Conservation (phyloP, 2,888 invertebrate genomes). For the Halictus ligatus region DNA sequence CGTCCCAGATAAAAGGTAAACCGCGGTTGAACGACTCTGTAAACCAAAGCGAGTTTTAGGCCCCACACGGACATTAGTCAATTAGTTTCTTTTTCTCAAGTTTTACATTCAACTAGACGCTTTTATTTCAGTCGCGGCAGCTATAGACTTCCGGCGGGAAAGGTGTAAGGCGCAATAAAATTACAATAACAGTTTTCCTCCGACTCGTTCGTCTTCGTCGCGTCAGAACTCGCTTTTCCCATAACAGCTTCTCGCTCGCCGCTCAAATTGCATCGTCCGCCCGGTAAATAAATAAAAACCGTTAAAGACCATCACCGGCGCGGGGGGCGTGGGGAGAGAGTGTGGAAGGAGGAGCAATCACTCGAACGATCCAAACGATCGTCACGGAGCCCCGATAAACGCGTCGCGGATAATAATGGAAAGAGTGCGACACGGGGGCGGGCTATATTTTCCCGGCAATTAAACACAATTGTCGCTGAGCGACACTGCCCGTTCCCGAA, state of each 20-base stretch:
- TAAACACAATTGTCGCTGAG: conserved; percentile 66
- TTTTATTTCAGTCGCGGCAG: not conserved
- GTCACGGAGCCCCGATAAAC: conserved; percentile 8
- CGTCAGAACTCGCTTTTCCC: not conserved
- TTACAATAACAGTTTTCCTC: not conserved
- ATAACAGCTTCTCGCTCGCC: not conserved
- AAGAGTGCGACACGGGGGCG: not conserved
- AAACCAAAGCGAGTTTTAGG: no score
- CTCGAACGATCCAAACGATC: not conserved
- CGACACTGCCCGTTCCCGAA: conserved; percentile 46
- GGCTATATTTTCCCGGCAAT: conserved; percentile 57
- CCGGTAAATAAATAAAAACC: conserved; percentile 4
- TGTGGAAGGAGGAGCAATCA: not conserved
- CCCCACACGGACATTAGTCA: no score
- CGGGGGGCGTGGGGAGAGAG: no score
- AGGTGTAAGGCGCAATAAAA: not conserved
- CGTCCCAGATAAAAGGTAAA: no score
- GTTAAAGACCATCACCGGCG: not conserved
- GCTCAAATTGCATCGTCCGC: not conserved
- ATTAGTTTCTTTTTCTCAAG: no score
- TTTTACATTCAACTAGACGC: no score
- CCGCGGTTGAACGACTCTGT: no score
- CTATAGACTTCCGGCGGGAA: not conserved
- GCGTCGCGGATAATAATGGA: not conserved
- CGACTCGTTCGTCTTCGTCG: not conserved